Evolutionary conservation across 2,888 invertebrate genomes (phyloP).

Genomic region (Drosophila pegasa): DNA sequence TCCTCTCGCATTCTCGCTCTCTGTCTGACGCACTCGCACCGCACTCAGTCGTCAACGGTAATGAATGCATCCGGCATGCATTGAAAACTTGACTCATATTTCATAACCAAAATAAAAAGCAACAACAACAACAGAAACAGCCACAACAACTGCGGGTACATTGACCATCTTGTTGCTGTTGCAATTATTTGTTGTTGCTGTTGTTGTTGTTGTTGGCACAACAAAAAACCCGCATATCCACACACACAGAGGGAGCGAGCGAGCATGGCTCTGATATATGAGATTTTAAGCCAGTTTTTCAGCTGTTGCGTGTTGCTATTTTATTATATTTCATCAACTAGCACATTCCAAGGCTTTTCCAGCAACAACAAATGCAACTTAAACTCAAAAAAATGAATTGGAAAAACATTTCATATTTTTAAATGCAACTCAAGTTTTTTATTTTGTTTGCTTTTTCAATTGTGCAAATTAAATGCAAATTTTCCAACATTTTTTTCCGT

Average conservation of each 20-base stretch:
- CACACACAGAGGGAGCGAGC: not conserved
- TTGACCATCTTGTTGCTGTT: constrained; percentile 77
- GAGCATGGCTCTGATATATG: constrained; percentile 35
- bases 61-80: constrained; percentile 82
- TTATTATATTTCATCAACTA: constrained; percentile 69
- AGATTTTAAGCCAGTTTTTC: constrained; percentile 72
- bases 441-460: constrained; percentile 31
- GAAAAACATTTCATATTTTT: constrained; percentile 28
- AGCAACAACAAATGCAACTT: constrained; percentile 6
- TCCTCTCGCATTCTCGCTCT: not conserved
- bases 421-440: constrained; percentile 31
- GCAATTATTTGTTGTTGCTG: constrained; percentile 31
- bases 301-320: constrained; percentile 39
- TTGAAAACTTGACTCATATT: constrained; percentile 81
- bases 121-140: constrained; percentile 14
- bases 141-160: constrained; percentile 53
- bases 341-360: constrained; percentile 16
- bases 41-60: constrained; percentile 72
- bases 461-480: constrained; percentile 65
- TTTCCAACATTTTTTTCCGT: constrained; percentile 8
- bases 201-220: constrained; percentile 14
- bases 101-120: constrained; percentile 68
- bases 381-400: not conserved
- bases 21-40: constrained; percentile 11
- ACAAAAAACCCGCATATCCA: not conserved